These are phyloP conservation scores for Metacarcinus magister DNA, from an alignment of 2,888 invertebrate genomes.

Conservation along the genomic window DNA sequence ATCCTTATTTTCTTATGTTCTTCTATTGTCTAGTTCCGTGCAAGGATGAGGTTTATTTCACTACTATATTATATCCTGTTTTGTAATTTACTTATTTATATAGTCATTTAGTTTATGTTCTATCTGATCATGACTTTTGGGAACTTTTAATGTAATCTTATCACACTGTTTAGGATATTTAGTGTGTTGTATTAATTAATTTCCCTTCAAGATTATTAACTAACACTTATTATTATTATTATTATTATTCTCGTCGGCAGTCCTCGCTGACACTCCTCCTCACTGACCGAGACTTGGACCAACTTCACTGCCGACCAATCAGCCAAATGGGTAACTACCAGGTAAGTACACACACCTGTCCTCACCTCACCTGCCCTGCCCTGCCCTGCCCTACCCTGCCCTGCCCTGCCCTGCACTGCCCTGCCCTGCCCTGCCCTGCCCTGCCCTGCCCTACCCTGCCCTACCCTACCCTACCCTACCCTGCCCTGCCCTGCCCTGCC, in stretches of 20 bases:
- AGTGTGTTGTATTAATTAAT: too few relatives aligned
- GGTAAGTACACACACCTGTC: constrained; percentile 57
- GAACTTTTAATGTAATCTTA: not conserved
- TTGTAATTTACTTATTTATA: not conserved
- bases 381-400: too few relatives aligned
- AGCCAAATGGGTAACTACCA: constrained; percentile 99
- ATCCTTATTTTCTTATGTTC: not conserved
- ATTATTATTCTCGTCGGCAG: constrained; percentile 78
- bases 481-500: too few relatives aligned
- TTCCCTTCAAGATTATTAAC: not conserved
- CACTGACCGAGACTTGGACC: constrained; percentile 87
- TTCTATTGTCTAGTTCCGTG: not conserved
- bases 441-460: too few relatives aligned
- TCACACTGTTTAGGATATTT: not conserved
- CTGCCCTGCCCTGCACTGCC: too few relatives aligned
- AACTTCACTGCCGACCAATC: constrained; percentile 97
- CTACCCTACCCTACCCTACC: too few relatives aligned
- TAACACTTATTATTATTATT: not conserved
- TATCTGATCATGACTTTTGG: not conserved
- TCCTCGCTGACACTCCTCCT: constrained; percentile 76
- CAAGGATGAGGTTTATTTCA: too few relatives aligned
- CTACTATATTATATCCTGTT: not conserved
- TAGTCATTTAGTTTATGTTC: not conserved
- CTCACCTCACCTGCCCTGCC: not conserved
- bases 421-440: too few relatives aligned